Evolutionary conservation across 2,797 vertebrate species (phyloP).

Genomic region (Acanthiza pusilla): DNA sequence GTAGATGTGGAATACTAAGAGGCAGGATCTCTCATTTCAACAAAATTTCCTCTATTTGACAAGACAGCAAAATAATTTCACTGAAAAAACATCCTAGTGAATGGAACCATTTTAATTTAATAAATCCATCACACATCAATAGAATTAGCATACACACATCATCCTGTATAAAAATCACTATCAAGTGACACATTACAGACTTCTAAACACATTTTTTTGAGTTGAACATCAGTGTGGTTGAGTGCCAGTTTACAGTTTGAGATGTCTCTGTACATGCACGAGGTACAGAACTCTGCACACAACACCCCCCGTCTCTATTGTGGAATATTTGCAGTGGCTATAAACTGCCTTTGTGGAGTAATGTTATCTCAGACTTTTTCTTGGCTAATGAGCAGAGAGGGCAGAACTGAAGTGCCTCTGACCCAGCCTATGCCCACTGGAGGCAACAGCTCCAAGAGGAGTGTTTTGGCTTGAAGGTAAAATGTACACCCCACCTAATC

Average conservation of each 20-base stretch:
- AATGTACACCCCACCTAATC: not conserved
- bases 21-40: not conserved
- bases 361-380: not conserved
- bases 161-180: not conserved
- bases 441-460: not conserved
- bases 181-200: not conserved
- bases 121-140: not conserved
- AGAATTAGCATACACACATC: not conserved
- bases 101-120: not conserved
- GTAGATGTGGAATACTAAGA: not conserved
- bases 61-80: slow-evolving; percentile 29
- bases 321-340: not conserved
- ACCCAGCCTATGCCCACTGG: not conserved
- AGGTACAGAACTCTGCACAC: not conserved
- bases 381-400: not conserved
- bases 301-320: rapidly evolving
- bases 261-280: rapidly evolving
- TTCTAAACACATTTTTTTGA: not conserved
- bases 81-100: not conserved
- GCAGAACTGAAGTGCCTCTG: not conserved
- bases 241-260: not conserved
- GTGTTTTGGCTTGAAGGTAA: not conserved
- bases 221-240: not conserved
- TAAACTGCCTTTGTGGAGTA: not conserved
- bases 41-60: not conserved